A percentile compares a stretch with the other conserved stretches of the same genome.
phyloP scores from a whole-genome alignment of 2,888 invertebrate species.

The Oasisia sp. region DNA sequence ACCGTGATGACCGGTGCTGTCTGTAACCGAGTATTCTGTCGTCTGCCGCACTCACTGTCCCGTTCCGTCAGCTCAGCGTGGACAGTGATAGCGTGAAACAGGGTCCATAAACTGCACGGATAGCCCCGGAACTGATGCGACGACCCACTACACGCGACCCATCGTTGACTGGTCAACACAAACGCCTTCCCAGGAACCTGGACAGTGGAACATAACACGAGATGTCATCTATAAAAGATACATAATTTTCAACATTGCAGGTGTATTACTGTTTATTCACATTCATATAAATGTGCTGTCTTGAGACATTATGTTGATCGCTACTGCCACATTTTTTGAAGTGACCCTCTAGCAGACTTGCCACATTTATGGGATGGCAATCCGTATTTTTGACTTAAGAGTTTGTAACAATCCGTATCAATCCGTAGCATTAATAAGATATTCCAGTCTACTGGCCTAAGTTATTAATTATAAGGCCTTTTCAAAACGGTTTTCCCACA shows the following conservation, averaged over 20 bases:
- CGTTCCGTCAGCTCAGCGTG: slow-evolving; percentile 71
- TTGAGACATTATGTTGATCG: background rate
- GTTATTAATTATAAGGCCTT: no score
- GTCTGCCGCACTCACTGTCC: slow-evolving; percentile 36
- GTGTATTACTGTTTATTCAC: background rate
- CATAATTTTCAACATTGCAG: background rate
- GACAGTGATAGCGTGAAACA: slow-evolving; percentile 91
- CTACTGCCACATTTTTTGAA: no score
- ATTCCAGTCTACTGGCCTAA: no score
- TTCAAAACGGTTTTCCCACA: no score
- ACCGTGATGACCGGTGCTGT: background rate
- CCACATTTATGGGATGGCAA: no score
- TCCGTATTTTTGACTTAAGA: no score
- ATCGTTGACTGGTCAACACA: background rate
- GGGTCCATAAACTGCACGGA: slow-evolving; percentile 94
- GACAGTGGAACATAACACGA: background rate
- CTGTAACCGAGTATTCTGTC: background rate
- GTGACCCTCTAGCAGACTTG: no score
- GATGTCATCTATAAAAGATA: background rate
- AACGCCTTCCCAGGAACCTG: background rate
- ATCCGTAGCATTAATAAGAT: no score
- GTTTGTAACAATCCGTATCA: no score
- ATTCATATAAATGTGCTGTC: background rate
- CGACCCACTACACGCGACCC: slow-evolving; percentile 72
- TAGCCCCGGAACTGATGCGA: slow-evolving; percentile 81